Conservation (phyloP, 2,113 vertebrate species). For the Muntiacus reevesi region DNA sequence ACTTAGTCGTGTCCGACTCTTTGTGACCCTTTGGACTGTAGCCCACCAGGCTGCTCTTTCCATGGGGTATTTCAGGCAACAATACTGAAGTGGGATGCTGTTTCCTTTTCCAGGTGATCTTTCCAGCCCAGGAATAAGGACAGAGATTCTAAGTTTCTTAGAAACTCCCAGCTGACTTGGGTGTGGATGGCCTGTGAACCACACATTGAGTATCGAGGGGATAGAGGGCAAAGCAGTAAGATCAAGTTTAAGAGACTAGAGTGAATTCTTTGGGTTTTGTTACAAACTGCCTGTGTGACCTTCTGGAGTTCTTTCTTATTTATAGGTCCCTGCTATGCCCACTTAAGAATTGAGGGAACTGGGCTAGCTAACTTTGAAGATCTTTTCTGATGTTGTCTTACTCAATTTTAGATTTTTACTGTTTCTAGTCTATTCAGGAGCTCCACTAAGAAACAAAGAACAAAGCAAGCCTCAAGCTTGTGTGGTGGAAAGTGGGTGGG, state of each 20-base stretch:
- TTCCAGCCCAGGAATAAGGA: not conserved
- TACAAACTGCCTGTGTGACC: not conserved
- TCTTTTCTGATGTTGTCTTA: not conserved
- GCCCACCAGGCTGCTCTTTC: not conserved
- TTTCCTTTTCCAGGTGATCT: not conserved
- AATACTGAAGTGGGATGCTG: not conserved
- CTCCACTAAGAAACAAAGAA: not conserved
- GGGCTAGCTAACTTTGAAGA: not conserved
- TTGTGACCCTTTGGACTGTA: not conserved
- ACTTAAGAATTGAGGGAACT: not conserved
- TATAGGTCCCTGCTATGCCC: not conserved
- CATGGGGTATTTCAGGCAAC: not conserved
- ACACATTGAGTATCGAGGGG: too few relatives aligned
- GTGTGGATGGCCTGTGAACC: too few relatives aligned
- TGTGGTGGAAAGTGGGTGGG: too few relatives aligned
- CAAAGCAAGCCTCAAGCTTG: not conserved
- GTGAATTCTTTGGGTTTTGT: not conserved
- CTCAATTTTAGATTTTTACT: not conserved
- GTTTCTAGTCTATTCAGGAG: not conserved
- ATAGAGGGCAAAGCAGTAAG: rapidly evolving
- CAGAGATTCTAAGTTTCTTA: not conserved
- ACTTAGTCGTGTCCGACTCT: not conserved
- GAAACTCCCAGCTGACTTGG: not conserved
- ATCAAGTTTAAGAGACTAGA: not conserved
- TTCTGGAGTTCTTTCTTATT: not conserved